These are phyloP conservation scores for Drosophila kohkoa DNA, from an alignment of 1,140 invertebrate genomes.

Conservation along the genomic window DNA sequence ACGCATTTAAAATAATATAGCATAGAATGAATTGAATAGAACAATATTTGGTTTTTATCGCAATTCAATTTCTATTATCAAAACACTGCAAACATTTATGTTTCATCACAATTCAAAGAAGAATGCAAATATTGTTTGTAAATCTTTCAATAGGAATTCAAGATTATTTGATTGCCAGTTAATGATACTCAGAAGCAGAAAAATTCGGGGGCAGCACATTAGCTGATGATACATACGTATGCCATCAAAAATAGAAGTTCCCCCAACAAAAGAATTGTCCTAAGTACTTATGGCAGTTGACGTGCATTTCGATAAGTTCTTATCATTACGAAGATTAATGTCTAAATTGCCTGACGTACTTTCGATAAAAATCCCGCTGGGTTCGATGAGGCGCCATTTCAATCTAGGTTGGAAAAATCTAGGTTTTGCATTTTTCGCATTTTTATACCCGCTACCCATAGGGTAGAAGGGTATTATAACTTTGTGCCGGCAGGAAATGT, in stretches of 20 bases:
- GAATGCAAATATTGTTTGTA: neutral
- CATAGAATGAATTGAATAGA: too few relatives aligned
- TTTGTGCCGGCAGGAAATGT: too few relatives aligned
- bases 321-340: constrained; percentile 43
- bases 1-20: too few relatives aligned
- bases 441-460: neutral
- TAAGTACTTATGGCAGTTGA: constrained; percentile 23
- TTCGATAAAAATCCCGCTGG: constrained; percentile 4
- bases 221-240: neutral
- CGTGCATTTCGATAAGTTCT: constrained; percentile 31
- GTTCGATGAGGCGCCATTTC: constrained; percentile 2
- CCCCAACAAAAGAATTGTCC: constrained; percentile 6
- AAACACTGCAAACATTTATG: neutral
- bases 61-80: too few relatives aligned
- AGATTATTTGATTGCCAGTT: neutral
- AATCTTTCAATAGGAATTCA: too few relatives aligned
- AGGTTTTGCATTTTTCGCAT: neutral
- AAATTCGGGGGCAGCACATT: neutral
- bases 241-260: neutral
- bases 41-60: too few relatives aligned
- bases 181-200: neutral
- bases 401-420: neutral
- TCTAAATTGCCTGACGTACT: constrained; percentile 41
- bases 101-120: neutral
- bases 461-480: too few relatives aligned